phyloP scores from a whole-genome alignment of 1,140 invertebrate species.

The Cyphomyrmex costatus region DNA sequence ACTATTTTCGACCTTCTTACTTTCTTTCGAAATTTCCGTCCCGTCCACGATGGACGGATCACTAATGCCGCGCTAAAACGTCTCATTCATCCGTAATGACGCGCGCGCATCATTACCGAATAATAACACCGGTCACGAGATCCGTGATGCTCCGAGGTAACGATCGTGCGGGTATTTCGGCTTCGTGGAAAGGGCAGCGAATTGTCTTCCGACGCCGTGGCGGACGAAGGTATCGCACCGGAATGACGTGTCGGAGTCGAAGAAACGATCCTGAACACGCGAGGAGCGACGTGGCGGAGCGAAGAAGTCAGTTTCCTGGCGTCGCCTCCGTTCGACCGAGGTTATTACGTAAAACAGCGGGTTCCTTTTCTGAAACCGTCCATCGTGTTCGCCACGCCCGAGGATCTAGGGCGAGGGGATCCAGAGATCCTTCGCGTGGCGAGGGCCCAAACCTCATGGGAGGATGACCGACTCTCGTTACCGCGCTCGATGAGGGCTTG shows the following conservation, averaged over 20 bases:
- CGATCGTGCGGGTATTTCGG: constrained; percentile 48
- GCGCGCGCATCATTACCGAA: constrained; percentile 73
- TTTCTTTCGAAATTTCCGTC: constrained; percentile 41
- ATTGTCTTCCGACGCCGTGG: constrained; percentile 45
- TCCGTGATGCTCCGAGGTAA: constrained; percentile 57
- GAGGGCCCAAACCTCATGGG: constrained; percentile 24
- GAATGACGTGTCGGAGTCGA: constrained; percentile 59
- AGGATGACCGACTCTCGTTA: constrained; percentile 43
- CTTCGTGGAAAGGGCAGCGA: constrained; percentile 56
- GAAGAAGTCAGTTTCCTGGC: constrained; percentile 56
- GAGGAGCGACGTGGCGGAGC: constrained; percentile 48
- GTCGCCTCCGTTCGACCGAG: constrained; percentile 52
- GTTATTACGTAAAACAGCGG: constrained; percentile 74
- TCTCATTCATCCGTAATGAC: constrained; percentile 62
- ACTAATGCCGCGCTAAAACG: constrained; percentile 50
- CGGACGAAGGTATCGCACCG: constrained; percentile 63
- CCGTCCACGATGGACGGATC: constrained; percentile 12
- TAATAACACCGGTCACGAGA: constrained; percentile 84
- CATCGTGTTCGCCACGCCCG: constrained; percentile 67
- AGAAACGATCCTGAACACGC: constrained; percentile 69
- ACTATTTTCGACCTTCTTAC: constrained; percentile 23
- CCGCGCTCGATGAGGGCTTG: constrained; percentile 24
- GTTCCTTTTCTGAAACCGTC: constrained; percentile 66
- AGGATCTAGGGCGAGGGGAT: constrained; percentile 62
- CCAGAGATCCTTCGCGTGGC: constrained; percentile 39